Conservation (phyloP, 2,797 vertebrate species). For the Eulemur albifrons region DNA sequence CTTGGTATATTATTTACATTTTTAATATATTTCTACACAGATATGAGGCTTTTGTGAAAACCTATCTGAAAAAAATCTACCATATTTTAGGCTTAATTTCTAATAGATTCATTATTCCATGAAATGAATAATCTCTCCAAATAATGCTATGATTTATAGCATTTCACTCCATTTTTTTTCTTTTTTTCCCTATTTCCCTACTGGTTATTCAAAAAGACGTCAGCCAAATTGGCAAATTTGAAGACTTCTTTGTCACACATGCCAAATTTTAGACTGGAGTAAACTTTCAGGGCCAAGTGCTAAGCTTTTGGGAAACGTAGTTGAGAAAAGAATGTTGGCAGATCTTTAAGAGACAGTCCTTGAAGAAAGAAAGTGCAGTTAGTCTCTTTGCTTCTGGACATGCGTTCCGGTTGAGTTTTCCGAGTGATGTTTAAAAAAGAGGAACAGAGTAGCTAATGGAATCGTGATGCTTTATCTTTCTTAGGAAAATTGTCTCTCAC, state of each 20-base stretch:
- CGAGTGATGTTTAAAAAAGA: not conserved
- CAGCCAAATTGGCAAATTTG: conserved; percentile 48
- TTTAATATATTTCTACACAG: not conserved
- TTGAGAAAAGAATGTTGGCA: conserved; percentile 44
- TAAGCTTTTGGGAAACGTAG: conserved; percentile 48
- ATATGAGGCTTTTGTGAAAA: not conserved
- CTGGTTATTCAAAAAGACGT: conserved; percentile 10
- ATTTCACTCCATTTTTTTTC: conserved; percentile 24
- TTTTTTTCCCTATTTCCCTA: not conserved
- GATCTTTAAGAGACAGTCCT: not conserved
- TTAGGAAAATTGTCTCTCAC: not conserved
- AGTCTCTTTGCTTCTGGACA: conserved; percentile 9
- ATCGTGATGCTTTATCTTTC: not conserved
- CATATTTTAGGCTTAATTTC: conserved; percentile 20
- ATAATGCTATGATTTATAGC: conserved; percentile 18
- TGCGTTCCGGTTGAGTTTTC: not conserved
- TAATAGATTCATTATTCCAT: not conserved
- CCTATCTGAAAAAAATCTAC: not conserved
- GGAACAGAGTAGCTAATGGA: not conserved
- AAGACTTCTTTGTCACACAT: not conserved
- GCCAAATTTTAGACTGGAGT: conserved; percentile 17
- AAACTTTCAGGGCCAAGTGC: conserved; percentile 28
- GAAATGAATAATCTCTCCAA: conserved; percentile 10
- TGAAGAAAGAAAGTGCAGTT: not conserved
- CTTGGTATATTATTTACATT: not conserved